Evolutionary conservation across 2,797 vertebrate species (phyloP).

Genomic region (Ciconia nigra): DNA sequence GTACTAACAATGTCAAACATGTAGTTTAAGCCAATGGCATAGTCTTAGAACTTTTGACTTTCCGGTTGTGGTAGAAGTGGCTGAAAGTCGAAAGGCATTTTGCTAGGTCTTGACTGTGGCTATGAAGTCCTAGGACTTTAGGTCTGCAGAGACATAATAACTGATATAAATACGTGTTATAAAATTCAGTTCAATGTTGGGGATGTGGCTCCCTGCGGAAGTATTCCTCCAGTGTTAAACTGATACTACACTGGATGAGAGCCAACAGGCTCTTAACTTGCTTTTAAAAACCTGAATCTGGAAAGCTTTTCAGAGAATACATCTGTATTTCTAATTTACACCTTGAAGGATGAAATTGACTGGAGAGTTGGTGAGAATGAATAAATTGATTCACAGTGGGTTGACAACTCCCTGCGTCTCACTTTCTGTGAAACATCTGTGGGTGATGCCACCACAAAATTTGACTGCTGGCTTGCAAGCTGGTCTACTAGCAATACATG

Average conservation of each 20-base stretch:
- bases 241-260: neutral
- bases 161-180: neutral
- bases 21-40: neutral
- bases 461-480: conserved; percentile 50
- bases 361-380: conserved; percentile 58
- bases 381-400: conserved; percentile 69
- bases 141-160: neutral
- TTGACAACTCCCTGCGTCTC: conserved; percentile 20
- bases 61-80: neutral
- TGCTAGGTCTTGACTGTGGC: neutral
- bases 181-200: neutral
- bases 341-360: conserved; percentile 56
- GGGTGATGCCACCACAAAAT: conserved; percentile 52
- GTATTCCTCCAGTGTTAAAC: neutral
- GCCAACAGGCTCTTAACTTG: neutral
- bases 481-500: neutral
- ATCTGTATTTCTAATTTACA: conserved; percentile 64
- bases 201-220: neutral
- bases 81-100: neutral
- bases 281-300: conserved; percentile 3
- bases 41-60: neutral
- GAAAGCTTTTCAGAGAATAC: conserved; percentile 21
- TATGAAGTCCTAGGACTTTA: neutral
- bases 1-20: neutral
- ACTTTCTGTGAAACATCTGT: conserved; percentile 62